Percentiles rank a stretch among this genome's conserved stretches.
These are phyloP conservation scores for Pandemis corylana DNA, from an alignment of 2,888 invertebrate species.

Conservation along the genomic window DNA sequence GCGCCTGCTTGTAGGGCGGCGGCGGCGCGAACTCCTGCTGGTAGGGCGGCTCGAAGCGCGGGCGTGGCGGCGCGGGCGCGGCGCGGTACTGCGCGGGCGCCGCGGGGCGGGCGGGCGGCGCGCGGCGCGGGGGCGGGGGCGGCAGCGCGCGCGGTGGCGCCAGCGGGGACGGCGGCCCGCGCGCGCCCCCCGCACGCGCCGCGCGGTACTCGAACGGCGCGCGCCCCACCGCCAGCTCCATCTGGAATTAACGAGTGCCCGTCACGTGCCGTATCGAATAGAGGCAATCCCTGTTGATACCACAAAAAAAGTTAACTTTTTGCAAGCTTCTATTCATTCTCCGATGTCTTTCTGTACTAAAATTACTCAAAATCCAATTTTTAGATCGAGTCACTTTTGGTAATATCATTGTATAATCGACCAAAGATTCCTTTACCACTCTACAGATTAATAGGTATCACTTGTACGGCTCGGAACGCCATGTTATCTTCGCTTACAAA, in stretches of 20 bases:
- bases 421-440: too few species aligned
- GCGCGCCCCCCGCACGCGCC: constrained; percentile 43
- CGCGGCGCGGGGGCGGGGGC: constrained; percentile 48
- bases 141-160: constrained; percentile 47
- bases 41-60: constrained; percentile 48
- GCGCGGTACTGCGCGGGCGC: constrained; percentile 49
- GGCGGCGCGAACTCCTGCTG: constrained; percentile 53
- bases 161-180: constrained; percentile 35
- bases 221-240: constrained; percentile 75
- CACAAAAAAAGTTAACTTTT: background rate
- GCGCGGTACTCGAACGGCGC: constrained; percentile 74
- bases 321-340: too few species aligned
- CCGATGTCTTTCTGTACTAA: too few species aligned
- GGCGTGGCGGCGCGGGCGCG: constrained; percentile 50
- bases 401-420: too few species aligned
- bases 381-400: too few species aligned
- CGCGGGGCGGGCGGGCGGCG: constrained; percentile 48
- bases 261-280: background rate
- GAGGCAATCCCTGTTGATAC: background rate
- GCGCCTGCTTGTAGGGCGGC: constrained; percentile 54
- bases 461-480: too few species aligned
- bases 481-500: too few species aligned
- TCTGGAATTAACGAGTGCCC: constrained; percentile 51
- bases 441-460: too few species aligned
- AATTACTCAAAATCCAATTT: too few species aligned